These are phyloP conservation scores for Ostrea edulis DNA, from an alignment of 1,140 invertebrate species.

Conservation along the genomic window DNA sequence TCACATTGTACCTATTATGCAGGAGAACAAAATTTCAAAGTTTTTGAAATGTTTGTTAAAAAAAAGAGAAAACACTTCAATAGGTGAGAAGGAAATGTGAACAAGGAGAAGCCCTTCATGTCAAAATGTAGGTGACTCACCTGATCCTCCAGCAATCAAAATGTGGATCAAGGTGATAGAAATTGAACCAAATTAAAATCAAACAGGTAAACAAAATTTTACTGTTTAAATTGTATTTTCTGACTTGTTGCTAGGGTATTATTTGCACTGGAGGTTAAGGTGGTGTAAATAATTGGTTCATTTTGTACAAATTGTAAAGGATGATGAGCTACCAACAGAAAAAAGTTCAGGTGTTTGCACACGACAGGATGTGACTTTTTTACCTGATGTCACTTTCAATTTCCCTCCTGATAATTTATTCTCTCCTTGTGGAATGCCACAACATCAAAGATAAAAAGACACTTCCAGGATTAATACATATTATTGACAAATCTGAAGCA, in stretches of 20 bases:
- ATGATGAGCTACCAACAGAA: neutral
- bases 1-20: neutral
- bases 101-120: neutral
- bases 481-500: constrained; percentile 32
- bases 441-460: neutral
- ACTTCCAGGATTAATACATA: neutral
- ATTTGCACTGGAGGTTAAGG: neutral
- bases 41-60: neutral
- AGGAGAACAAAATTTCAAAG: constrained; percentile 2
- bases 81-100: constrained; percentile 14
- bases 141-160: neutral
- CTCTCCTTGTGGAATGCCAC: neutral
- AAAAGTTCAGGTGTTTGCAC: neutral
- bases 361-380: neutral
- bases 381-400: neutral
- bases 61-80: constrained; percentile 26
- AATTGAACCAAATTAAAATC: neutral
- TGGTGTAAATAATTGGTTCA: neutral
- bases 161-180: neutral
- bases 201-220: constrained; percentile 4
- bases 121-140: neutral
- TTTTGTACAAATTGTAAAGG: neutral
- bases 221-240: neutral
- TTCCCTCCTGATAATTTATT: neutral
- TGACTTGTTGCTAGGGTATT: neutral